phyloP scores from a whole-genome alignment of 30 jellyfish, hydroid and myxozoan species.

The Euphysa ruthae region DNA sequence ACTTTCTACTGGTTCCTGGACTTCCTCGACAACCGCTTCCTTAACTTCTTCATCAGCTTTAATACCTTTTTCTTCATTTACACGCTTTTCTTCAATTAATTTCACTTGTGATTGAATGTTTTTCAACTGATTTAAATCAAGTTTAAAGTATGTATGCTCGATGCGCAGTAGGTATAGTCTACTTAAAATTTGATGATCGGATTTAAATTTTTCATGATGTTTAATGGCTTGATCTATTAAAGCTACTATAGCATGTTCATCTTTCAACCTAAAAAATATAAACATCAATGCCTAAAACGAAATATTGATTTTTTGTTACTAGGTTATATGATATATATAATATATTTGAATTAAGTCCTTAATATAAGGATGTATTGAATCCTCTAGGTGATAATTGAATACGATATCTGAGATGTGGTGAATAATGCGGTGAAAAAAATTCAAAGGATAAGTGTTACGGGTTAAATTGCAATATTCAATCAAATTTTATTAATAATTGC shows the following conservation, averaged over 20 bases:
- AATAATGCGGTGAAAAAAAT: no score
- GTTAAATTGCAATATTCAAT: no score
- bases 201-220: slow-evolving; percentile 28
- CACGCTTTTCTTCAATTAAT: slow-evolving; percentile 15
- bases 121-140: slow-evolving; percentile 9
- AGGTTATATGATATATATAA: no score
- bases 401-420: no score
- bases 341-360: no score
- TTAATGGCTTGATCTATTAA: slow-evolving; percentile 36
- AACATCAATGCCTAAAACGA: no score
- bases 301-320: no score
- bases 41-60: slow-evolving; percentile 22
- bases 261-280: slow-evolving; percentile 56
- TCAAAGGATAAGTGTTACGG: no score
- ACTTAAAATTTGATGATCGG: slow-evolving; percentile 46
- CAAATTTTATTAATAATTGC: no score
- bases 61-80: slow-evolving; percentile 11
- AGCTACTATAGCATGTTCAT: slow-evolving; percentile 57
- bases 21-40: slow-evolving; percentile 20
- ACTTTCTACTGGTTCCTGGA: background rate
- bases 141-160: slow-evolving; percentile 91
- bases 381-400: no score
- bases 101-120: slow-evolving; percentile 22
- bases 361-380: no score
- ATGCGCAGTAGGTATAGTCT: slow-evolving; percentile 69